These are phyloP conservation scores for Ariopsis seemanni DNA, from an alignment of 2,113 vertebrate genomes.

Conservation along the genomic window DNA sequence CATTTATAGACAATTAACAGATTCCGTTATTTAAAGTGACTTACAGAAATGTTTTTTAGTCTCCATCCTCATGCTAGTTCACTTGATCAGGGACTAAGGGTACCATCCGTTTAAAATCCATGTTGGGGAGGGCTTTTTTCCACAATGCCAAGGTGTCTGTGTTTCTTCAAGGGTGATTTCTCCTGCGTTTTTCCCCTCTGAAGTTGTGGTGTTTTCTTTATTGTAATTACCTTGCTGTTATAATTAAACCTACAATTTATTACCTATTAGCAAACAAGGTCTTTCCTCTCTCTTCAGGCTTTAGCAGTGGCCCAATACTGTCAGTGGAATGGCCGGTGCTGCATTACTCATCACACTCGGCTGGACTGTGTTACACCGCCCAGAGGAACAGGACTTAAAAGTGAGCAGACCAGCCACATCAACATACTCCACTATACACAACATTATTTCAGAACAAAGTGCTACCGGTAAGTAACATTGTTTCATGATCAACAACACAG, in stretches of 20 bases:
- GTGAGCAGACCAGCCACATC: slow-evolving; percentile 21
- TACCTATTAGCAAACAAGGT: slow-evolving; percentile 55
- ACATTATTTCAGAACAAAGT: slow-evolving; percentile 13
- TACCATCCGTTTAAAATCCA: background rate
- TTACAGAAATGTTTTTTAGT: background rate
- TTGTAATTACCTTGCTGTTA: slow-evolving; percentile 58
- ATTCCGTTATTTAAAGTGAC: background rate
- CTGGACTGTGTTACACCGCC: slow-evolving; percentile 45
- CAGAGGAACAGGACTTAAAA: slow-evolving; percentile 41
- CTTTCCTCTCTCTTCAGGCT: slow-evolving; percentile 34
- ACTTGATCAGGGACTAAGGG: background rate
- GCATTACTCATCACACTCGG: slow-evolving; percentile 50
- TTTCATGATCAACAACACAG: background rate
- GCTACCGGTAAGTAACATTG: background rate
- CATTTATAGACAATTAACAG: background rate
- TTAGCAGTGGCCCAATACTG: slow-evolving; percentile 54
- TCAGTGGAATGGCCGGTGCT: slow-evolving; percentile 41
- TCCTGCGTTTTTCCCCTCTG: slow-evolving; percentile 40
- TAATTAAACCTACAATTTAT: slow-evolving; percentile 59
- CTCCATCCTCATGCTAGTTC: background rate
- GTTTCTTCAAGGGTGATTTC: slow-evolving; percentile 38
- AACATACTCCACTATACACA: background rate
- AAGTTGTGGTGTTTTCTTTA: slow-evolving; percentile 48
- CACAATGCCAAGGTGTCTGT: slow-evolving; percentile 11
- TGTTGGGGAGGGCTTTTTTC: background rate